A percentile compares a stretch with the other conserved stretches of the same genome.
phyloP scores from a whole-genome alignment of 2,113 vertebrate species.

The Alligator sinensis region DNA sequence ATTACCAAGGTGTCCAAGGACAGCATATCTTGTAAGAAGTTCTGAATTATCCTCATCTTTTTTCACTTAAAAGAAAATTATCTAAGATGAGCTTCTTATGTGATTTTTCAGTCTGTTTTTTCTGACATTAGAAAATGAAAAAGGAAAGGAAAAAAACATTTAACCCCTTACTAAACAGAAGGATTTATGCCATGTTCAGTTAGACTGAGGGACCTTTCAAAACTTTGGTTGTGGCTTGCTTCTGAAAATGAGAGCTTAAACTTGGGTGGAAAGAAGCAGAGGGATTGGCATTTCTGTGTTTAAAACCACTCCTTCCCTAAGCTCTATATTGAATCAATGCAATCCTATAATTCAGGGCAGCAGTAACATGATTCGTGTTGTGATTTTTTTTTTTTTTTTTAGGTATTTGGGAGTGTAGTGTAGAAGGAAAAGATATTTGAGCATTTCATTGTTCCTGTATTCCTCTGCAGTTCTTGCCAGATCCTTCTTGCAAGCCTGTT shows the following conservation, averaged over 20 bases:
- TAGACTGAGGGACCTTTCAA: conserved; percentile 33
- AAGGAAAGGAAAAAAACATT: conserved; percentile 22
- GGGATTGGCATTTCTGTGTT: conserved; percentile 25
- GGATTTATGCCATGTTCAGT: conserved; percentile 31
- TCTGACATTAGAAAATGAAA: not conserved
- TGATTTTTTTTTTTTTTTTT: not conserved
- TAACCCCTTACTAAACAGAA: not conserved
- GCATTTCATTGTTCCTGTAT: conserved; percentile 21
- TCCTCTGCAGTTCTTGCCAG: conserved; percentile 42
- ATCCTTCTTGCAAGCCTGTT: conserved; percentile 6
- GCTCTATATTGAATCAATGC: not conserved
- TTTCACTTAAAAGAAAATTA: not conserved
- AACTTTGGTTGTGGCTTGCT: conserved; percentile 44
- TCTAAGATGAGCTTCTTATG: conserved; percentile 18
- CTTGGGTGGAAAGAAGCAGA: conserved; percentile 26
- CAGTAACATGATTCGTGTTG: not conserved
- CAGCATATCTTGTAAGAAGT: not conserved
- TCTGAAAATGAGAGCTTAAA: conserved; percentile 33
- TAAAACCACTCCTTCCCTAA: not conserved
- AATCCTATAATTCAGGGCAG: conserved; percentile 19
- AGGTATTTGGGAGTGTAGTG: conserved; percentile 26
- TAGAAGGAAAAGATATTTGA: conserved; percentile 44
- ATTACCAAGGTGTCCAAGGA: not conserved
- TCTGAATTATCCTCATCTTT: conserved; percentile 34
- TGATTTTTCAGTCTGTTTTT: conserved; percentile 29